Percentiles rank a stretch among this genome's conserved stretches.
phyloP scores from a whole-genome alignment of 2,888 invertebrate genomes.

The Camptogramma bilineatum region DNA sequence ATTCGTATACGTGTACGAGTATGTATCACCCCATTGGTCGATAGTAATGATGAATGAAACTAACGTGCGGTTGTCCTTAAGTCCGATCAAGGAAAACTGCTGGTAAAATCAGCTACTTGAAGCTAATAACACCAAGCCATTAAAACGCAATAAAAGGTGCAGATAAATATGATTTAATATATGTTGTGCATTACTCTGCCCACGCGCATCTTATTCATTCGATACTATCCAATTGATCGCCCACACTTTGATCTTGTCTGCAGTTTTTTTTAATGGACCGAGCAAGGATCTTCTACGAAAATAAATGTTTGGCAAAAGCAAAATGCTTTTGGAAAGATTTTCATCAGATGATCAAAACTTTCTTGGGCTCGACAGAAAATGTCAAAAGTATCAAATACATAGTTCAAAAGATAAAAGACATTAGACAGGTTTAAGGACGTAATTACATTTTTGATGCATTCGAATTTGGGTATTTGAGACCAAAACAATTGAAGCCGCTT shows the following conservation, averaged over 20 bases:
- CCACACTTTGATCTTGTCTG: slow-evolving; percentile 20
- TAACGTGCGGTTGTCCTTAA: not conserved
- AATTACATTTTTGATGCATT: too few species aligned
- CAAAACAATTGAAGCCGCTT: too few species aligned
- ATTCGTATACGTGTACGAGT: too few species aligned
- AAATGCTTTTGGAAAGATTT: too few species aligned
- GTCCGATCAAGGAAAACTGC: slow-evolving; percentile 12
- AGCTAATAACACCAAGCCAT: slow-evolving; percentile 9
- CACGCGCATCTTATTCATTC: slow-evolving; percentile 22
- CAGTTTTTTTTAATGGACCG: not conserved
- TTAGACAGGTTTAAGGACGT: too few species aligned
- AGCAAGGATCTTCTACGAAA: not conserved
- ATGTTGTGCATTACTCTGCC: slow-evolving; percentile 24
- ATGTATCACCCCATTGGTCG: not conserved
- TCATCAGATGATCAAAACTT: too few species aligned
- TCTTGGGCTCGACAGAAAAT: too few species aligned
- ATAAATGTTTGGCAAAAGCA: not conserved
- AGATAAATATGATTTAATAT: slow-evolving; percentile 11
- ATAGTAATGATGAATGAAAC: not conserved
- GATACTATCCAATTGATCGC: slow-evolving; percentile 14
- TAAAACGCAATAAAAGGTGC: slow-evolving; percentile 17
- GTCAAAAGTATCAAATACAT: too few species aligned
- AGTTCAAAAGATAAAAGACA: too few species aligned
- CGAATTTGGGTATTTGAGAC: too few species aligned
- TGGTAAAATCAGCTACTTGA: not conserved